These are phyloP conservation scores for Campoplex nolae DNA, from an alignment of 2,888 invertebrate species.

Conservation along the genomic window DNA sequence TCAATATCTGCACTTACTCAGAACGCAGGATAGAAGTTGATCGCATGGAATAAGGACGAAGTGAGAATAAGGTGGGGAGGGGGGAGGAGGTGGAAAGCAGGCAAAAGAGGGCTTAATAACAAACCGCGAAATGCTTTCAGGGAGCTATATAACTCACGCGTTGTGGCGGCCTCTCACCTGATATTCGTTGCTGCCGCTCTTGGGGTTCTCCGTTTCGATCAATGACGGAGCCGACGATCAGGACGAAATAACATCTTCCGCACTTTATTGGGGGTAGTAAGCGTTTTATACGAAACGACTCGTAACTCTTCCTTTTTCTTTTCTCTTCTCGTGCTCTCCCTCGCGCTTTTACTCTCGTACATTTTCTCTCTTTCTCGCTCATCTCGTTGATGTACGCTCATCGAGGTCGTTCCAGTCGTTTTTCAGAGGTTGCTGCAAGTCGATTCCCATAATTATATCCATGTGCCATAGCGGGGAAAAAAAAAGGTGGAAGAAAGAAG, in stretches of 20 bases:
- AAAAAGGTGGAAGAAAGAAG: background rate
- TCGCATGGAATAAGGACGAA: background rate
- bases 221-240: slow-evolving; percentile 69
- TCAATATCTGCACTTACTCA: slow-evolving; percentile 60
- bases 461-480: slow-evolving; percentile 8
- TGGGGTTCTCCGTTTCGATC: slow-evolving; percentile 47
- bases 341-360: slow-evolving; percentile 18
- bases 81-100: slow-evolving; percentile 13
- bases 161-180: slow-evolving; percentile 45
- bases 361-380: slow-evolving; percentile 3
- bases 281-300: slow-evolving; percentile 38
- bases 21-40: slow-evolving; percentile 1
- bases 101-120: slow-evolving; percentile 76
- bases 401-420: slow-evolving; percentile 64
- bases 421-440: slow-evolving; percentile 59
- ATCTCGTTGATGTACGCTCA: slow-evolving; percentile 44
- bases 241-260: slow-evolving; percentile 75
- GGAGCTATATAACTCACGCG: slow-evolving; percentile 75
- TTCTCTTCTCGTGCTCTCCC: slow-evolving; percentile 6
- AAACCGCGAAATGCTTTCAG: slow-evolving; percentile 75
- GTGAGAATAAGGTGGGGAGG: slow-evolving; percentile 1
- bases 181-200: slow-evolving; percentile 65
- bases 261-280: slow-evolving; percentile 72
- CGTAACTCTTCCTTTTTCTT: slow-evolving; percentile 43
- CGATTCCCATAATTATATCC: slow-evolving; percentile 74